Percentiles rank a stretch among this genome's conserved stretches.
These are phyloP conservation scores for Metridium senile DNA, from an alignment of 92 coral and sea anemone genomes.

Conservation along the genomic window DNA sequence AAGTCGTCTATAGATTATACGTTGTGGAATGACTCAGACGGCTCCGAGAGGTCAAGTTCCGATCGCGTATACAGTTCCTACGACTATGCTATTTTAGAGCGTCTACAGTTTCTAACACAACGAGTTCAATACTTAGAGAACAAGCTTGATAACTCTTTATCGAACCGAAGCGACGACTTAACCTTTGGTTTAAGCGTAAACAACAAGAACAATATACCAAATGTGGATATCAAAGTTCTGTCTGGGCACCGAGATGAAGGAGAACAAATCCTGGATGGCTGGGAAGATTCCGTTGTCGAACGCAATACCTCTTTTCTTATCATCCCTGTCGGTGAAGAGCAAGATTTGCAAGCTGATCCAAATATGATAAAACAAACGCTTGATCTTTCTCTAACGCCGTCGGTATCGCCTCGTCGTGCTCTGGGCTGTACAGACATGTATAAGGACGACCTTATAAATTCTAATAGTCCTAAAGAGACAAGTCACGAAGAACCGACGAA, in stretches of 20 bases:
- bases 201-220: constrained; percentile 23
- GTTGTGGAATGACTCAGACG: constrained; percentile 12
- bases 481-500: background rate
- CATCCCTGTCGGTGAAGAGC: constrained; percentile 75
- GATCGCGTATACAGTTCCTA: constrained; percentile 7
- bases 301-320: constrained; percentile 62
- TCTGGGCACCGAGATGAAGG: constrained; percentile 22
- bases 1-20: constrained; percentile 7
- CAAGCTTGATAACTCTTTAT: constrained; percentile 58
- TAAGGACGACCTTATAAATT: background rate
- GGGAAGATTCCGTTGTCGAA: constrained; percentile 50
- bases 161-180: constrained; percentile 11
- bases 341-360: constrained; percentile 39
- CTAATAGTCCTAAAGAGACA: constrained; percentile 7
- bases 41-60: constrained; percentile 16
- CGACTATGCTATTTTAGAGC: constrained; percentile 53
- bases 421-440: constrained; percentile 21
- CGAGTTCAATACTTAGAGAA: constrained; percentile 66
- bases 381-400: constrained; percentile 13
- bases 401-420: constrained; percentile 7
- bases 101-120: constrained; percentile 64
- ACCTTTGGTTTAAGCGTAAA: constrained; percentile 33
- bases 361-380: constrained; percentile 70
- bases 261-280: constrained; percentile 23
- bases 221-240: constrained; percentile 40